Percentiles rank a stretch among this genome's conserved stretches.
These are phyloP conservation scores for Euzetes globulus DNA, from an alignment of 2,888 invertebrate species.

Conservation along the genomic window DNA sequence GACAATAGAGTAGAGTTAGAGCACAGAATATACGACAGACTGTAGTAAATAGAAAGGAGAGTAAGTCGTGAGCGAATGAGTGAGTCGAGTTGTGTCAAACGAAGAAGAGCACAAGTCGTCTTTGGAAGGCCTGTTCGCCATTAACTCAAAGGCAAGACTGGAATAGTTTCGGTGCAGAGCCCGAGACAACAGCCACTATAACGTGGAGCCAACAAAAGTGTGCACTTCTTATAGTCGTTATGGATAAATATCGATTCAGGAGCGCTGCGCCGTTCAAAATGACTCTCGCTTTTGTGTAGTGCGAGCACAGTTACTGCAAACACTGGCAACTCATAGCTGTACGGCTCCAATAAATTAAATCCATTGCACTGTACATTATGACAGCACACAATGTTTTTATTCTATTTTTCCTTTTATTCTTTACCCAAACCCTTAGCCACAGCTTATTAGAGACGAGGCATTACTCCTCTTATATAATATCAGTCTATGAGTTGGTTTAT, in stretches of 20 bases:
- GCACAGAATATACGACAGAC: neutral
- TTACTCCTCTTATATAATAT: neutral
- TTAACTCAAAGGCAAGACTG: neutral
- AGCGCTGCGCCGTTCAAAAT: constrained; percentile 28
- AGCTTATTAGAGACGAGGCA: constrained; percentile 3
- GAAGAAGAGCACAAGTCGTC: neutral
- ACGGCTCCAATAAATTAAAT: constrained; percentile 25
- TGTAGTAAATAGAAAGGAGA: neutral
- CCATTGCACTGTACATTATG: neutral
- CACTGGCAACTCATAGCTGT: neutral
- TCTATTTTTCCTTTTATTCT: neutral
- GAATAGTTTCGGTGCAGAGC: neutral
- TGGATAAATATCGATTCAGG: constrained; percentile 27
- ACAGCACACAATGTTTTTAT: neutral
- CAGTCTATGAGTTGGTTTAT: constrained; percentile 6
- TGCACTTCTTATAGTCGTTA: constrained; percentile 22
- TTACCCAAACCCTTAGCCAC: constrained; percentile 9
- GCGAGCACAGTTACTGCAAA: neutral
- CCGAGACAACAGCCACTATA: constrained; percentile 8
- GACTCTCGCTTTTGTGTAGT: constrained; percentile 26
- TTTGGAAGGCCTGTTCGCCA: neutral
- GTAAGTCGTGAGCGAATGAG: neutral
- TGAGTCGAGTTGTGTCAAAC: neutral
- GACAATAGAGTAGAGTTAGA: neutral
- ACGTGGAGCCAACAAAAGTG: constrained; percentile 5